Conservation (phyloP, 2,888 invertebrate species). For the Dryococelus australis region DNA sequence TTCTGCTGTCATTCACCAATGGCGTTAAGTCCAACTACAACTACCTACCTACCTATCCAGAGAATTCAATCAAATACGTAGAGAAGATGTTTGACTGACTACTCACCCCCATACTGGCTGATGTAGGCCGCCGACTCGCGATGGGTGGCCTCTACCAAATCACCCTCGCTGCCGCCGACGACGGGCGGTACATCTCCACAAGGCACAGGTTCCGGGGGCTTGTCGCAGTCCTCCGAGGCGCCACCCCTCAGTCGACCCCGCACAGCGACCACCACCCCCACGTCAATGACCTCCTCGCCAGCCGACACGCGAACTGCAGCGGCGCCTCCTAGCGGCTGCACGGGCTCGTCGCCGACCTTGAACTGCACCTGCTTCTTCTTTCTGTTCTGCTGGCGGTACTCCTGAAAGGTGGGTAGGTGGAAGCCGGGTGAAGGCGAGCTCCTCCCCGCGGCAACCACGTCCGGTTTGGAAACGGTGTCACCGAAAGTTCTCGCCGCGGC, state of each 20-base stretch:
- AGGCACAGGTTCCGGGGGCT: background rate
- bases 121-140: background rate
- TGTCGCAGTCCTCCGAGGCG: slow-evolving; percentile 56
- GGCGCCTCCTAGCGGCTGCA: background rate
- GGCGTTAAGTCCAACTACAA: no score
- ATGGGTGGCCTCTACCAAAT: slow-evolving; percentile 12
- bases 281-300: background rate
- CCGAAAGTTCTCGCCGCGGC: slow-evolving; percentile 38
- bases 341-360: slow-evolving; percentile 46
- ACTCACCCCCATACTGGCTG: slow-evolving; percentile 24
- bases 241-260: slow-evolving; percentile 28
- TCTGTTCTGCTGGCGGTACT: slow-evolving; percentile 57
- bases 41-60: no score
- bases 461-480: slow-evolving; percentile 45
- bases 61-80: no score
- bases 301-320: slow-evolving; percentile 25
- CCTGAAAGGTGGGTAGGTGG: slow-evolving; percentile 66
- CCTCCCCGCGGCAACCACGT: slow-evolving; percentile 50
- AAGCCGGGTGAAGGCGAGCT: slow-evolving; percentile 56
- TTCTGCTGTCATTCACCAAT: no score
- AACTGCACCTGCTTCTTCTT: slow-evolving; percentile 57
- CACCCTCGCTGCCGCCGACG: background rate
- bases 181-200: background rate
- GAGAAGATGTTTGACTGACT: background rate
- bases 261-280: slow-evolving; percentile 11